Conservation (phyloP, 2,113 vertebrate genomes). For the Scatophagus argus region DNA sequence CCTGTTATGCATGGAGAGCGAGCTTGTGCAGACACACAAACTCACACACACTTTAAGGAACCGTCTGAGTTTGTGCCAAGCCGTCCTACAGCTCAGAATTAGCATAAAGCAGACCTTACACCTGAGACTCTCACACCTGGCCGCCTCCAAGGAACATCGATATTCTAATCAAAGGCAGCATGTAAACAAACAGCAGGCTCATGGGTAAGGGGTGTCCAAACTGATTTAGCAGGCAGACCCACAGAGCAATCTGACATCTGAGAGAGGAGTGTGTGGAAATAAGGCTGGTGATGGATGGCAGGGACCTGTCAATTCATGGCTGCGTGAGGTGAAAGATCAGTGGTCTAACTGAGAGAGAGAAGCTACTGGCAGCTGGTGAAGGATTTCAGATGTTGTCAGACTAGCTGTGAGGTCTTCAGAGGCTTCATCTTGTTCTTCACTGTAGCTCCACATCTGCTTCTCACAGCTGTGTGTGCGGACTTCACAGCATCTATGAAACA, state of each 20-base stretch:
- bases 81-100: neutral
- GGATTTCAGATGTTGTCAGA: constrained; percentile 12
- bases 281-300: too few relatives aligned
- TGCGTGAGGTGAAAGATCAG: neutral
- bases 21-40: neutral
- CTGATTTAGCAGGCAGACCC: constrained; percentile 1
- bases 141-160: neutral
- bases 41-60: neutral
- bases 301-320: neutral
- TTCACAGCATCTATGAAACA: neutral
- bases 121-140: constrained; percentile 18
- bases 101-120: constrained; percentile 4
- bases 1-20: constrained; percentile 8
- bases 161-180: constrained; percentile 33
- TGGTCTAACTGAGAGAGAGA: neutral
- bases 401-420: constrained; percentile 11
- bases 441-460: constrained; percentile 9
- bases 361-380: neutral
- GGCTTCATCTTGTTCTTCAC: constrained; percentile 7
- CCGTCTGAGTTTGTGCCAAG: constrained; percentile 1
- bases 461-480: neutral
- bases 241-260: neutral
- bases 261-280: neutral
- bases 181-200: constrained; percentile 16
- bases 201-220: constrained; percentile 10